Evolutionary conservation across 2,888 invertebrate species (phyloP).

Genomic region (Agrochola lota): DNA sequence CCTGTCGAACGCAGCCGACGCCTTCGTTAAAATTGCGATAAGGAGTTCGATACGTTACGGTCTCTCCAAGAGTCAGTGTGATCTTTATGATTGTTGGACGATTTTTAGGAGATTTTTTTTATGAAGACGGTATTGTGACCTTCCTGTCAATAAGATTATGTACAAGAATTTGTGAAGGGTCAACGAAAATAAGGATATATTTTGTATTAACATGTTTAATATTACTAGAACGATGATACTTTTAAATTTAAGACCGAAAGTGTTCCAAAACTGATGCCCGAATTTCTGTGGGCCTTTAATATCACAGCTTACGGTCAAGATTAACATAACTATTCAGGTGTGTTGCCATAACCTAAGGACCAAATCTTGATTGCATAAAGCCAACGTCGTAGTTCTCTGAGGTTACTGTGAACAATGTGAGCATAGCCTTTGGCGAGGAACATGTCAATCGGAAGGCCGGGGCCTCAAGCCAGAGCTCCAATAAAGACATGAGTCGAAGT

Average conservation of each 20-base stretch:
- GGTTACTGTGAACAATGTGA: constrained; percentile 12
- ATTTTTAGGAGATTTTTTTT: constrained; percentile 39
- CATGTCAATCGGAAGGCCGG: constrained; percentile 48
- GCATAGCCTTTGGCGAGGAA: constrained; percentile 47
- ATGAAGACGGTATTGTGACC: constrained; percentile 33
- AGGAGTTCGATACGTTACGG: constrained; percentile 71
- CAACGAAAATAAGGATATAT: constrained; percentile 8
- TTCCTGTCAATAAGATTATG: constrained; percentile 35
- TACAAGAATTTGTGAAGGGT: constrained; percentile 16
- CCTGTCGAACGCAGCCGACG: constrained; percentile 86
- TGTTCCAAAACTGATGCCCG: neutral
- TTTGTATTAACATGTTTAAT: neutral
- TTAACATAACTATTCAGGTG: constrained; percentile 21
- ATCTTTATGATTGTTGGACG: constrained; percentile 70
- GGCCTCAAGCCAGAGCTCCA: constrained; percentile 45
- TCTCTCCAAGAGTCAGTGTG: constrained; percentile 64
- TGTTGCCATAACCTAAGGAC: constrained; percentile 15
- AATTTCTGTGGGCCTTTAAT: constrained; percentile 12
- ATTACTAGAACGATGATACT: neutral
- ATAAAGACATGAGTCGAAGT: constrained; percentile 54
- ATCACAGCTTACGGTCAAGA: constrained; percentile 5
- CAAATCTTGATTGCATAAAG: constrained; percentile 52
- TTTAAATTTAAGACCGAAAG: neutral
- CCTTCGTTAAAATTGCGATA: constrained; percentile 82
- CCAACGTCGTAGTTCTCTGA: constrained; percentile 4